Evolutionary conservation across 2,797 vertebrate genomes (phyloP).

Genomic region (Vultur gryphus): DNA sequence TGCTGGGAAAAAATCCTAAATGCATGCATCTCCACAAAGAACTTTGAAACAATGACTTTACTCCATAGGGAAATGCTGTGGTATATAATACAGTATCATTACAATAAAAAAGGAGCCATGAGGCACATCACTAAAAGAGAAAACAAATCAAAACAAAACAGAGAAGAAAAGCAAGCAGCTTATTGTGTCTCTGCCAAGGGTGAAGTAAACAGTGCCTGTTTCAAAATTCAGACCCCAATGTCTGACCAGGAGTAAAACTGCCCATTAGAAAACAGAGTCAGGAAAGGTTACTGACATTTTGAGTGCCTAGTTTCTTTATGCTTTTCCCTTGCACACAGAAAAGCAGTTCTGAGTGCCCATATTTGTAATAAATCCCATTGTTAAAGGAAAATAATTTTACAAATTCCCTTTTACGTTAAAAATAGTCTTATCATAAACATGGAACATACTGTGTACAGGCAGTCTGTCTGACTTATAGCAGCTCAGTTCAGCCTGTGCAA

Average conservation of each 20-base stretch:
- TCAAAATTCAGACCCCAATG: conserved; percentile 54
- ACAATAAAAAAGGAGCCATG: conserved; percentile 69
- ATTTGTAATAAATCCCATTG: conserved; percentile 70
- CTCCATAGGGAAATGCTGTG: conserved; percentile 66
- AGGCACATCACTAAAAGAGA: conserved; percentile 66
- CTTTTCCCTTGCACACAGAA: conserved; percentile 53
- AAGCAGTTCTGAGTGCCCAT: conserved; percentile 56
- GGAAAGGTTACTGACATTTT: conserved; percentile 58
- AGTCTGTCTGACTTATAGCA: conserved; percentile 76
- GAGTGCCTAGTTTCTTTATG: background rate
- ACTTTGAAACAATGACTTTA: conserved; percentile 67
- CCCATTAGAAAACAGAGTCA: conserved; percentile 43
- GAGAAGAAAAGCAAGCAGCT: conserved; percentile 57
- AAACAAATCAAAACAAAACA: conserved; percentile 67
- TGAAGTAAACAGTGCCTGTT: conserved; percentile 62
- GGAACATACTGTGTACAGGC: conserved; percentile 62
- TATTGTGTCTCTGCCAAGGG: conserved; percentile 59
- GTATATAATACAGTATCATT: conserved; percentile 70
- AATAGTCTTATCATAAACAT: conserved; percentile 72
- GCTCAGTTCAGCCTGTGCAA: conserved; percentile 66
- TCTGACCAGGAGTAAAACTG: conserved; percentile 72
- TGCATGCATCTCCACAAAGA: conserved; percentile 68
- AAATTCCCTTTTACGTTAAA: conserved; percentile 72
- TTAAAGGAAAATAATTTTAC: conserved; percentile 75
- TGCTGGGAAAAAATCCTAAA: conserved; percentile 65